Conservation (phyloP, 2,113 vertebrate species). For the Vulpes ferrilata region DNA sequence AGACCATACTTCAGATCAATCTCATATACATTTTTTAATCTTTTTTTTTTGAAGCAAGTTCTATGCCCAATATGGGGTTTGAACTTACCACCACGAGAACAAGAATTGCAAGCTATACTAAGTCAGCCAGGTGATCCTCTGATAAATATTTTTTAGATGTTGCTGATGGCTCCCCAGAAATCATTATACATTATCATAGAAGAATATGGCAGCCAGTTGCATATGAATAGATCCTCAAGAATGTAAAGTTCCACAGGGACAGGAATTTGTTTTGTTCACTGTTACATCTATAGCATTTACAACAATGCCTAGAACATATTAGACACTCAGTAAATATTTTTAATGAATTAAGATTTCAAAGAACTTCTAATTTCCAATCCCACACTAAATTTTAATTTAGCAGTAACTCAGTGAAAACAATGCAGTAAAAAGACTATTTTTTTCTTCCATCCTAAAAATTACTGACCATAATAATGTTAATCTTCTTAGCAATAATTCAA, state of each 20-base stretch:
- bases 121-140: not conserved
- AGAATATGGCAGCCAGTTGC: conserved; percentile 26
- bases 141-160: conserved; percentile 18
- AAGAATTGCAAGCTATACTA: not conserved
- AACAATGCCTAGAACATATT: conserved; percentile 30
- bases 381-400: conserved; percentile 56
- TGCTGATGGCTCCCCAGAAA: conserved; percentile 41
- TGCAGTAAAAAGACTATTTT: conserved; percentile 51
- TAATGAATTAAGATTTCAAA: conserved; percentile 36
- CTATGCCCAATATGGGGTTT: not conserved
- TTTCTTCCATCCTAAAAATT: conserved; percentile 51
- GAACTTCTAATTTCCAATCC: conserved; percentile 53
- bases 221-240: conserved; percentile 18
- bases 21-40: conserved; percentile 22
- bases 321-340: conserved; percentile 31
- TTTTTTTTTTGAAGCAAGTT: not conserved
- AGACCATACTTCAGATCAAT: not conserved
- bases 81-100: not conserved
- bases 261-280: conserved; percentile 61
- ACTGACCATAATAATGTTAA: conserved; percentile 8
- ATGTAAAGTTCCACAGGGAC: not conserved
- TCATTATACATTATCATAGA: conserved; percentile 22
- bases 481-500: conserved; percentile 43
- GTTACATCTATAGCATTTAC: not conserved
- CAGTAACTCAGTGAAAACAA: conserved; percentile 3